Evolutionary conservation across 2,113 vertebrate species (phyloP).

Genomic region (Rhinichthys klamathensis): DNA sequence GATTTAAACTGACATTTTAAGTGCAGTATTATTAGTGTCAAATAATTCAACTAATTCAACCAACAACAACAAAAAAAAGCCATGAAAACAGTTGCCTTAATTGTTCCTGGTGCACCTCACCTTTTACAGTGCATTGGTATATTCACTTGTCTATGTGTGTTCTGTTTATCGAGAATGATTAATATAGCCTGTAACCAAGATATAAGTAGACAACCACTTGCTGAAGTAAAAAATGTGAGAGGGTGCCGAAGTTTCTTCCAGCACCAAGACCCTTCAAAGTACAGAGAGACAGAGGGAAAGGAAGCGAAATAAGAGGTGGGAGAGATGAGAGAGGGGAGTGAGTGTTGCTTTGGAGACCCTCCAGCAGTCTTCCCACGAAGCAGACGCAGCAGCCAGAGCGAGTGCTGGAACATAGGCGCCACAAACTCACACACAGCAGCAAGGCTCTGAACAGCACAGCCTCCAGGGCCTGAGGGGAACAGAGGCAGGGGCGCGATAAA

Average conservation of each 20-base stretch:
- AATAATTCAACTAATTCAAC: neutral
- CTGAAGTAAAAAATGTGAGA: conserved; percentile 35
- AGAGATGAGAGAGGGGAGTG: conserved; percentile 40
- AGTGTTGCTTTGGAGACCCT: conserved; percentile 61
- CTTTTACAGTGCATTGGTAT: neutral
- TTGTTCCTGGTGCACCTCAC: neutral
- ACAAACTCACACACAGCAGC: conserved; percentile 47
- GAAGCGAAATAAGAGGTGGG: conserved; percentile 38
- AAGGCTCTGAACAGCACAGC: conserved; percentile 42
- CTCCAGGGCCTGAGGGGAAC: conserved; percentile 56
- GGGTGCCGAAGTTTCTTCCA: conserved; percentile 54
- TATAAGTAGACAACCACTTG: conserved; percentile 60
- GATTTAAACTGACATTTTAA: neutral
- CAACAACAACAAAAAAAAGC: neutral
- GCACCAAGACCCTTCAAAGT: conserved; percentile 49
- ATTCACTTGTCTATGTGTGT: neutral
- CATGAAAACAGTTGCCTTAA: neutral
- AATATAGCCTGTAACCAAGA: conserved; percentile 35
- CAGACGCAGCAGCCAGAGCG: conserved; percentile 47
- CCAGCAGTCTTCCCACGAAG: conserved; percentile 62
- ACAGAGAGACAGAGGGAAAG: conserved; percentile 38
- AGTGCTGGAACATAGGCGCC: conserved; percentile 48
- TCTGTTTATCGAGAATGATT: conserved; percentile 2
- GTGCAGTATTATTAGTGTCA: neutral
- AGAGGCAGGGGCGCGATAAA: conserved; percentile 54